A percentile compares a stretch with the other conserved stretches of the same genome.
These are phyloP conservation scores for Holocentrus rufus DNA, from an alignment of 2,797 vertebrate species.

Conservation along the genomic window DNA sequence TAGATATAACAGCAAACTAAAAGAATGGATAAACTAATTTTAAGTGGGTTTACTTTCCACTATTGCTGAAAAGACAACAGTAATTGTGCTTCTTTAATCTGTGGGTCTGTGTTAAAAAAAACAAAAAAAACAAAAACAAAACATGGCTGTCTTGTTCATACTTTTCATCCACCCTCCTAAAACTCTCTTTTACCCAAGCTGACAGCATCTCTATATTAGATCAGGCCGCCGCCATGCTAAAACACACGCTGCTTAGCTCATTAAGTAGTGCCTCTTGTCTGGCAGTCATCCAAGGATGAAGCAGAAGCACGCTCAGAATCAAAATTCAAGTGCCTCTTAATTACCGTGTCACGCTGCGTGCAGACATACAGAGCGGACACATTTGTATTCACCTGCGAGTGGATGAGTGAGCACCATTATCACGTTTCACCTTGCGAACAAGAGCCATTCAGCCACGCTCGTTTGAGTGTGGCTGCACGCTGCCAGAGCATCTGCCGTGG, in stretches of 20 bases:
- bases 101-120: no score
- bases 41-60: not conserved
- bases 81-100: no score
- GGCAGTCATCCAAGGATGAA: constrained; percentile 5
- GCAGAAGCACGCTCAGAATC: not conserved
- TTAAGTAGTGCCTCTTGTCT: not conserved
- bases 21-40: not conserved
- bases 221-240: not conserved
- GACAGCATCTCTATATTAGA: not conserved
- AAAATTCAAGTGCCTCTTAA: constrained; percentile 8
- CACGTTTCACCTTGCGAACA: not conserved
- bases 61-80: not conserved
- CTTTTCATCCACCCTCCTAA: not conserved
- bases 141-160: not conserved
- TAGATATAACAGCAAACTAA: not conserved
- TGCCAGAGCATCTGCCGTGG: constrained; percentile 55
- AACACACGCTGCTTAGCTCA: not conserved
- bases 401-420: constrained; percentile 13
- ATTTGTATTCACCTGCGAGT: constrained; percentile 8
- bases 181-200: not conserved
- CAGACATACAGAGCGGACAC: not conserved
- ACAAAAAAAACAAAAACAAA: no score
- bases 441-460: constrained; percentile 19
- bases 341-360: constrained; percentile 8
- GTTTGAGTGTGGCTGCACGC: constrained; percentile 14